Evolutionary conservation across 2,797 vertebrate genomes (phyloP).

Genomic region (Masticophis lateralis): DNA sequence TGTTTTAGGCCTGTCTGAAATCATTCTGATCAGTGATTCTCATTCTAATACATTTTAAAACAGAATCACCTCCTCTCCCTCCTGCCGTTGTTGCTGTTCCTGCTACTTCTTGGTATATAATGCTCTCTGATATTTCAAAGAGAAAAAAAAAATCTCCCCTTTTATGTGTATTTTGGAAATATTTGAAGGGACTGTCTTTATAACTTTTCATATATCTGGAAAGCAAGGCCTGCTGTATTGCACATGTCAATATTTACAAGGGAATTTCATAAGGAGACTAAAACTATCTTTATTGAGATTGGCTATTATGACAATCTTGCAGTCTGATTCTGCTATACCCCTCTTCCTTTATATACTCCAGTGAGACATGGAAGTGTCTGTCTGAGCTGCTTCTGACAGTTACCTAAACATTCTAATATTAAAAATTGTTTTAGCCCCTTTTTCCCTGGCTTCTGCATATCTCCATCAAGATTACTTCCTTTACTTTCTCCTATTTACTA

Average conservation of each 20-base stretch:
- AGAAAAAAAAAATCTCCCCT: not conserved
- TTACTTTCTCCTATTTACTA: not conserved
- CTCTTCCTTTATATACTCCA: not conserved
- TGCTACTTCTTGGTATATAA: not conserved
- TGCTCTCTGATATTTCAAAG: not conserved
- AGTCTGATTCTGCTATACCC: not conserved
- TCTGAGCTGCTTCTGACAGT: not conserved
- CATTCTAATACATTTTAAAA: not conserved
- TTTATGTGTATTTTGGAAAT: not conserved
- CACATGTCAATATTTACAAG: not conserved
- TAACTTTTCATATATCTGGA: not conserved
- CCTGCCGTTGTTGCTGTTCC: not conserved
- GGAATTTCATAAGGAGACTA: not conserved
- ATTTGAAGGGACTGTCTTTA: not conserved
- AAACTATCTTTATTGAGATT: not conserved
- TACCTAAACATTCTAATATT: not conserved
- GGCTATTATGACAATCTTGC: not conserved
- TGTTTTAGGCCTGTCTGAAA: not conserved
- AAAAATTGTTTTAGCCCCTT: not conserved
- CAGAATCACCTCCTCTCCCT: not conserved
- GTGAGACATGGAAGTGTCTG: not conserved
- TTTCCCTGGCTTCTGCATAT: not conserved
- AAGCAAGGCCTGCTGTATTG: not conserved
- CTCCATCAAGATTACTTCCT: not conserved
- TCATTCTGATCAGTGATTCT: not conserved